Base-by-base conservation (phyloP, 2,113 vertebrate species). In the Dicentrarchus labrax region DNA sequence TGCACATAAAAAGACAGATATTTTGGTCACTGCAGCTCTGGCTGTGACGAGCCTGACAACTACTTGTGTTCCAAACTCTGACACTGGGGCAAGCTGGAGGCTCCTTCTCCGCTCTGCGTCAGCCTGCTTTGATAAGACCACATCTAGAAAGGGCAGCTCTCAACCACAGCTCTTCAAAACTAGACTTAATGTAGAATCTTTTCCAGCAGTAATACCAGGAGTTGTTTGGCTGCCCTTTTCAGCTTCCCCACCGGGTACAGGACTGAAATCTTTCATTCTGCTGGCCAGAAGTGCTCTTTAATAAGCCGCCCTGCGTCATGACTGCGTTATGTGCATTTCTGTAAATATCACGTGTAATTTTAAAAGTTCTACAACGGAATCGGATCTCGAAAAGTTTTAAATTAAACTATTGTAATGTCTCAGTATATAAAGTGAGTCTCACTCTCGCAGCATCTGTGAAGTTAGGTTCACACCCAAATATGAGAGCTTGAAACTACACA, bases 171-270 rank as follows among this genome's bases (percentile, higher is more conserved):
- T 16, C 77, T 53, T 80, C 69, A 80, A 16, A 80, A 54, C 77
- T 11, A 36, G 74, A 65, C 78, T 78, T 80, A 82, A 84, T 76
- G 79, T 30, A 74, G 82, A 71, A 66, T 78, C 74, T 73, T 53
- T 43, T 71, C 64, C 70, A 43, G 83, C 78, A 22, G 57, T 65
- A 81, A 57, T 83, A 87, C 86, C 69, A 17, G 8, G n/a, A 85
- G 71, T 84, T 91, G 81, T 92, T 91, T 91, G 76, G 72, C 67
- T 90, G 91, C 85, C 86, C 91, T 92, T 92, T 92, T 76, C 88
- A 83, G 39, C 73, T 10, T 17, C 47, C 54, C 76, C 81, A 76
- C 48, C 6, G 71, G 64, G 77, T 82, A 47, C 80, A n/a, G 1
- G 17, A 65, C 53, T 60, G 72, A 43, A 84, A 50, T 78, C 68